Evolutionary conservation across 2,888 invertebrate species (phyloP), one percentile per base, ranked within the genome.

Genomic region (Monochamus alternatus): DNA sequence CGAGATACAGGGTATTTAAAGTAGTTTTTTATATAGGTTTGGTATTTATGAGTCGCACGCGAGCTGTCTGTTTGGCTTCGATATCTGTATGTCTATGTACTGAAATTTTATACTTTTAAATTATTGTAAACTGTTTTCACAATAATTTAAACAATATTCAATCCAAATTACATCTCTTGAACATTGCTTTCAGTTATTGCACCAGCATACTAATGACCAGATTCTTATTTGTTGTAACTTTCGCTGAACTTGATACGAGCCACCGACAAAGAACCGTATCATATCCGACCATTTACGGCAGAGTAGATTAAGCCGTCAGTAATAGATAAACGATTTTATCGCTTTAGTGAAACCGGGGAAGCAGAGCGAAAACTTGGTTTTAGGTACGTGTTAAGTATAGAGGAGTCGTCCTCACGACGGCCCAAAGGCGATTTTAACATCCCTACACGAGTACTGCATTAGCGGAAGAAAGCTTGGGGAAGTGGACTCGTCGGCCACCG

Each of bases 381-480:
- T 78, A 82, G 84, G 80, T 81, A 84, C 84, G 85, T 85, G 84
- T 81, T 80, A 79, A 82, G 82, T 83, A 83, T 81, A 79, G 85
- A 81, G 83, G 84, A 84, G 84, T 85, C 85, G 85, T 84, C 84
- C 85, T 82, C 80, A 81, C 83, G 85, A 84, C 84, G 86, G 84
- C 87, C 88, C 87, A 87, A 88, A 88, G 88, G 88, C 88, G 88
- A 88, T 89, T 89, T 87, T 84, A 83, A 82, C 85, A 84, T 87
- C 88, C 87, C 88, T 86, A 89, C 89, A 89, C 87, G 88, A 83
- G 86, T 88, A 85, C 86, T 89, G 88, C 89, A 89, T 89, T 89
- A 89, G 86, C 84, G 85, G 83, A 87, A 87, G 86, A 87, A 87
- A 86, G 86, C 87, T 86, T 81, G 81, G 78, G 80, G 80, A 83